Evolutionary conservation across 2,888 invertebrate genomes (phyloP).

Genomic region (Troilus luridus): DNA sequence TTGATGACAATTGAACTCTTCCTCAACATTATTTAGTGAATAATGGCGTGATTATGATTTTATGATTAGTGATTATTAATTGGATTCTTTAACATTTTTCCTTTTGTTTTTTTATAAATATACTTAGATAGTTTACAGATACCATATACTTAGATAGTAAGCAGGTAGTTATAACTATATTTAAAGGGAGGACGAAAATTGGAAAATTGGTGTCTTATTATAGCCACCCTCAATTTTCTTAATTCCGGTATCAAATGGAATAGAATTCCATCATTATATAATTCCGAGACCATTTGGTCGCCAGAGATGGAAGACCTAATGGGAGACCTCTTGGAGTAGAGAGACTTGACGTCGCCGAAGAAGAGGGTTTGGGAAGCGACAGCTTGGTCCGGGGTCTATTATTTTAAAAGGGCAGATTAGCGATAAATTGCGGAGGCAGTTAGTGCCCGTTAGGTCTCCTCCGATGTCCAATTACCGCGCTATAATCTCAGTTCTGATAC

Average conservation of each 20-base stretch:
- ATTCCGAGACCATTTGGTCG: not conserved
- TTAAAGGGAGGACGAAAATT: slow-evolving; percentile 14
- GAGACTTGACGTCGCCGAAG: slow-evolving; percentile 24
- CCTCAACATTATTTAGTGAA: too few relatives aligned
- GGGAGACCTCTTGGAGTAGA: not conserved
- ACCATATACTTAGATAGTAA: slow-evolving; percentile 2
- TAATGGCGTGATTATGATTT: too few relatives aligned
- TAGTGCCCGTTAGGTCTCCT: slow-evolving; percentile 24
- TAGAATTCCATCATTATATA: slow-evolving; percentile 31
- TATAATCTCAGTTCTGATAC: slow-evolving; percentile 32
- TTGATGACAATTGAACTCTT: too few relatives aligned
- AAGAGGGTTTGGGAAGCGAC: slow-evolving; percentile 28
- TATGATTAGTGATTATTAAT: too few relatives aligned
- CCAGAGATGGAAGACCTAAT: slow-evolving; percentile 3
- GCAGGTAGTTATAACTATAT: not conserved
- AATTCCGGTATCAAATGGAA: slow-evolving; percentile 17
- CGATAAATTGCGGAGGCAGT: slow-evolving; percentile 17
- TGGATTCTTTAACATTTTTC: not conserved
- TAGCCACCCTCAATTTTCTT: slow-evolving; percentile 7
- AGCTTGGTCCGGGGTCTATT: slow-evolving; percentile 9
- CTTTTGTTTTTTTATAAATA: not conserved
- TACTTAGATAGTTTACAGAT: not conserved
- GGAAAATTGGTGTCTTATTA: not conserved
- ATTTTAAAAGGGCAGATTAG: slow-evolving; percentile 48
- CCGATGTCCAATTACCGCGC: slow-evolving; percentile 4